phyloP scores from a whole-genome alignment of 2,797 vertebrate species.

The Australoheros facetus region DNA sequence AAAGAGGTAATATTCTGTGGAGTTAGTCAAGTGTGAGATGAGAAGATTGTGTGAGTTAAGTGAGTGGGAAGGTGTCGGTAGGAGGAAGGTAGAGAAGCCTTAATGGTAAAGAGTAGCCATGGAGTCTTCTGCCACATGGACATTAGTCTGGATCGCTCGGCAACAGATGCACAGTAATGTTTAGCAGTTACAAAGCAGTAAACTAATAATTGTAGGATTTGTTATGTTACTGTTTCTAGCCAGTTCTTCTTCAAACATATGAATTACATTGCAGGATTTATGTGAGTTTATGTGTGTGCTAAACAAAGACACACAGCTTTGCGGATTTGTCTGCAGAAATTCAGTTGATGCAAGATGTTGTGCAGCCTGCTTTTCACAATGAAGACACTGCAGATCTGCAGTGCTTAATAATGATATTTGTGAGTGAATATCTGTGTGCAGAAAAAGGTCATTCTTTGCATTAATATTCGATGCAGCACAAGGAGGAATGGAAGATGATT shows the following conservation, averaged over 20 bases:
- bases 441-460: conserved; percentile 58
- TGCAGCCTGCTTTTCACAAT: conserved; percentile 8
- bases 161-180: conserved; percentile 13
- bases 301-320: background rate
- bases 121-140: conserved; percentile 34
- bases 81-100: conserved; percentile 29
- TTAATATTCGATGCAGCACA: conserved; percentile 71
- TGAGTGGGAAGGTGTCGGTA: conserved; percentile 36
- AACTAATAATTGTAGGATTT: conserved; percentile 9
- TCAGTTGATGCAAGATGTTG: conserved; percentile 17
- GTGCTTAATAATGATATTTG: conserved; percentile 60
- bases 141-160: conserved; percentile 31
- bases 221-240: background rate
- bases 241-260: background rate
- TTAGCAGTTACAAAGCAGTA: conserved; percentile 6
- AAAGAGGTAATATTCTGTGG: conserved; percentile 47
- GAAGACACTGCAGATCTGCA: conserved; percentile 20
- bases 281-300: background rate
- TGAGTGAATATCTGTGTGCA: conserved; percentile 33
- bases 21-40: conserved; percentile 63
- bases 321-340: conserved; percentile 18
- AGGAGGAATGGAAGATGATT: conserved; percentile 49
- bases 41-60: conserved; percentile 28
- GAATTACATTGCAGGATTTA: background rate
- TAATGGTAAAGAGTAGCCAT: conserved; percentile 35